phyloP scores from a whole-genome alignment of 2,797 vertebrate genomes.

The Ficedula albicollis region DNA sequence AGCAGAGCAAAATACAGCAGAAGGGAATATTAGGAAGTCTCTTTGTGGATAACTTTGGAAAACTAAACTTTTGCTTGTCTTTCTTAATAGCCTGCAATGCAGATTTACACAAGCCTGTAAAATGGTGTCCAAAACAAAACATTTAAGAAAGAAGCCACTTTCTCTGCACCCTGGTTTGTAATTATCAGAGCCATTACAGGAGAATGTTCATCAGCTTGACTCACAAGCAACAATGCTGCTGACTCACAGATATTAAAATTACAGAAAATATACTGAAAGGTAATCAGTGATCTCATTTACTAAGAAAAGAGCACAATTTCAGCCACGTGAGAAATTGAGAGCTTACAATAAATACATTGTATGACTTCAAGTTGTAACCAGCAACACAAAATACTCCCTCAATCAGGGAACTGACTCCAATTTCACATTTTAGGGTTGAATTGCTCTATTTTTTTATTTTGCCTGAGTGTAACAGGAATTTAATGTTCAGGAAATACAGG shows the following conservation, averaged over 20 bases:
- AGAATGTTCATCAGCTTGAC: not conserved
- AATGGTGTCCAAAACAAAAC: not conserved
- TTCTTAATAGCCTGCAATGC: not conserved
- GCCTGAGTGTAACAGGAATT: not conserved
- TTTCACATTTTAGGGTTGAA: not conserved
- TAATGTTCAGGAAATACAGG: not conserved
- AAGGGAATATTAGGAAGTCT: not conserved
- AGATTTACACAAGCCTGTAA: not conserved
- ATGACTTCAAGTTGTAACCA: not conserved
- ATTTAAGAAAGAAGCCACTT: not conserved
- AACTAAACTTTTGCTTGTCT: not conserved
- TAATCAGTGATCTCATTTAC: not conserved
- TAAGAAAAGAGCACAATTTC: not conserved
- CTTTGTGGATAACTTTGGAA: not conserved
- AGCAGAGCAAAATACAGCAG: not conserved
- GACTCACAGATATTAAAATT: not conserved
- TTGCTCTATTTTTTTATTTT: not conserved
- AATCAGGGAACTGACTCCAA: not conserved
- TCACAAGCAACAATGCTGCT: not conserved
- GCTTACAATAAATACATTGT: fast-evolving
- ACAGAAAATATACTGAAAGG: not conserved
- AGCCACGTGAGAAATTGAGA: not conserved
- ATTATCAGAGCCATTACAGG: not conserved
- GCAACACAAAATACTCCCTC: not conserved
- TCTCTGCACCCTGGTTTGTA: not conserved